Base-by-base conservation (phyloP, 2,888 invertebrate genomes). In the Campoplex nolae region DNA sequence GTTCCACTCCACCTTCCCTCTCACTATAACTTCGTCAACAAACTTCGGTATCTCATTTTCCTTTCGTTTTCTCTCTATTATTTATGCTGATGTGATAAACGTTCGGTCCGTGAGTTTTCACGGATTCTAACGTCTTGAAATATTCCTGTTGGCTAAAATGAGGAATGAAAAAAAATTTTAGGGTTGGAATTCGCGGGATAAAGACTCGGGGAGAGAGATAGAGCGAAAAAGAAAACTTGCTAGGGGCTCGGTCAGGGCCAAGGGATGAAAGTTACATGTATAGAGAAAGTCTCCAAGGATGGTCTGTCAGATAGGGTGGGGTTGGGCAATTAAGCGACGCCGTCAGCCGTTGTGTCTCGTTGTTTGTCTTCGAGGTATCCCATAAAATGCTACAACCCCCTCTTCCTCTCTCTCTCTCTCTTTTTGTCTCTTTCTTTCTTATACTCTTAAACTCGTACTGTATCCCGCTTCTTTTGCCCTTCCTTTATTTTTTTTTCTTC, bases 301-400 rank as follows among this genome's bases (percentile, higher is more conserved):
- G 88, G 81, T 84, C 80, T 82, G 84, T 83, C 80, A 75, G 83
- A 75, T 87, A 86, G 86, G 86, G 71, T 85, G 87, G 56, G 86
- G 85, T 88, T 89, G 91, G 92, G 92, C 92, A 92, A 92, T 92
- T 92, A 92, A 92, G 90, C 92, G 92, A 91, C 91, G 92, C 92
- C 92, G 91, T 92, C 92, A 92, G 90, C 90, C 91, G 92, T 92
- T 92, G 92, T 92, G 92, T 92, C 92, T 91, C 92, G 92, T 91
- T 92, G 92, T 92, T 92, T 92, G 91, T 92, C 92, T 92, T 92
- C 91, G 90, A 90, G 92, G 90, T 92, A 92, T 89, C 92, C 92
- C 92, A 92, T 92, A 92, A 91, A 91, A 91, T 90, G 90, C 90
- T 88, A 86, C 86, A 83, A 76, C 77, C 86, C 85, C 81, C 81